Conservation (phyloP, 2,888 invertebrate species). For the Micropterix aruncella region DNA sequence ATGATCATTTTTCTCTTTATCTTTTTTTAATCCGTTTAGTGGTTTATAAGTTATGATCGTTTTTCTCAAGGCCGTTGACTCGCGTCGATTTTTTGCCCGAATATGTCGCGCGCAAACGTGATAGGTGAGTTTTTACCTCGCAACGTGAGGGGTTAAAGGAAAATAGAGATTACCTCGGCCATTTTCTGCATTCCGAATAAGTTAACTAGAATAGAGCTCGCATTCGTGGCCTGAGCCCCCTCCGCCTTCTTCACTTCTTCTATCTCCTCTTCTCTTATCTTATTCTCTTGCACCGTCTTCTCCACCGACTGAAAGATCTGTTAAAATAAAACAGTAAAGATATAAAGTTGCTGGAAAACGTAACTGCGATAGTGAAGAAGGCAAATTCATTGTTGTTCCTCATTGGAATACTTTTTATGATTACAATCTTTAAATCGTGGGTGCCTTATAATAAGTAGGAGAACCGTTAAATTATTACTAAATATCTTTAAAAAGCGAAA, state of each 20-base stretch:
- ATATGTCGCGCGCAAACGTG: too few relatives aligned
- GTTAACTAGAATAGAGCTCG: neutral
- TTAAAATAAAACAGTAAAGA: neutral
- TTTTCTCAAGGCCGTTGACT: too few relatives aligned
- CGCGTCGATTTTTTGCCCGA: too few relatives aligned
- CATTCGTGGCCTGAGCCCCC: neutral
- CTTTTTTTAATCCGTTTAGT: too few relatives aligned
- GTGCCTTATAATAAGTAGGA: too few relatives aligned
- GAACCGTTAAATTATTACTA: too few relatives aligned
- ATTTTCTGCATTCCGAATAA: neutral
- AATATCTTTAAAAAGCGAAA: too few relatives aligned
- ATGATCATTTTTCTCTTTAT: too few relatives aligned
- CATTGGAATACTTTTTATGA: neutral
- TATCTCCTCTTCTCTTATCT: neutral
- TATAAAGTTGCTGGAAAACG: neutral
- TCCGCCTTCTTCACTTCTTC: neutral
- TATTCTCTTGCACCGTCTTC: neutral
- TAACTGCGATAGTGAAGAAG: neutral
- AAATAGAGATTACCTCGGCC: neutral
- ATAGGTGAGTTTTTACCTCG: too few relatives aligned
- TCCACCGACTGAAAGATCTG: neutral
- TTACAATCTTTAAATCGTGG: too few relatives aligned
- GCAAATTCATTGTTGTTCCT: neutral
- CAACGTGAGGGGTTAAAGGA: too few relatives aligned
- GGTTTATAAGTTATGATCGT: too few relatives aligned